phyloP scores from a whole-genome alignment of 2,113 vertebrate genomes.

The Paedocypris sp. region DNA sequence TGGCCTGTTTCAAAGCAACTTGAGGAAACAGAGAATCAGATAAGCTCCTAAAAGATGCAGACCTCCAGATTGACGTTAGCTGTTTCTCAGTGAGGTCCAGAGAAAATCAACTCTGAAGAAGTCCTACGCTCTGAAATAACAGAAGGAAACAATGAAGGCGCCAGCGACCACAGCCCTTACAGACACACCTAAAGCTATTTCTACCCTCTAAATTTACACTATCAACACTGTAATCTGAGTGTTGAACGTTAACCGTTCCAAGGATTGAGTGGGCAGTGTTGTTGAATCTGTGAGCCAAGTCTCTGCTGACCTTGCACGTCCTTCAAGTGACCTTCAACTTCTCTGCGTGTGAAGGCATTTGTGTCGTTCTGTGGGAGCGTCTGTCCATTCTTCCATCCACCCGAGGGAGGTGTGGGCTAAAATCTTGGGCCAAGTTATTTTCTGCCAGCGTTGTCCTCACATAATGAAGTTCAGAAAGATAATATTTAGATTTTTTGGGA shows the following conservation, averaged over 20 bases:
- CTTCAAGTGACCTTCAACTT: constrained; percentile 25
- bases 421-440: constrained; percentile 45
- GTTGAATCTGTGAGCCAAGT: constrained; percentile 6
- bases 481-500: constrained; percentile 54
- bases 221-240: constrained; percentile 18
- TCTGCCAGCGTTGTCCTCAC: constrained; percentile 49
- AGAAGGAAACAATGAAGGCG: constrained; percentile 46
- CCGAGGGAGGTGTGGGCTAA: constrained; percentile 47
- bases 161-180: constrained; percentile 35
- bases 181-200: constrained; percentile 40
- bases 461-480: constrained; percentile 52
- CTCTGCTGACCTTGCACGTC: constrained; percentile 38
- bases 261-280: neutral
- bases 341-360: constrained; percentile 40
- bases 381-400: constrained; percentile 26
- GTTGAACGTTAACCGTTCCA: constrained; percentile 1
- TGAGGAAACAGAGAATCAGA: constrained; percentile 28
- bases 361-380: constrained; percentile 37
- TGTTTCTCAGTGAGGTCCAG: constrained; percentile 33
- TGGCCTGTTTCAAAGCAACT: constrained; percentile 32
- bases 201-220: constrained; percentile 20
- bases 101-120: constrained; percentile 37
- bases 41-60: constrained; percentile 18
- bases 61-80: constrained; percentile 32
- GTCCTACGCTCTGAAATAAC: constrained; percentile 46